Base-by-base conservation (phyloP, 2,113 vertebrate genomes). In the Alligator sinensis region DNA sequence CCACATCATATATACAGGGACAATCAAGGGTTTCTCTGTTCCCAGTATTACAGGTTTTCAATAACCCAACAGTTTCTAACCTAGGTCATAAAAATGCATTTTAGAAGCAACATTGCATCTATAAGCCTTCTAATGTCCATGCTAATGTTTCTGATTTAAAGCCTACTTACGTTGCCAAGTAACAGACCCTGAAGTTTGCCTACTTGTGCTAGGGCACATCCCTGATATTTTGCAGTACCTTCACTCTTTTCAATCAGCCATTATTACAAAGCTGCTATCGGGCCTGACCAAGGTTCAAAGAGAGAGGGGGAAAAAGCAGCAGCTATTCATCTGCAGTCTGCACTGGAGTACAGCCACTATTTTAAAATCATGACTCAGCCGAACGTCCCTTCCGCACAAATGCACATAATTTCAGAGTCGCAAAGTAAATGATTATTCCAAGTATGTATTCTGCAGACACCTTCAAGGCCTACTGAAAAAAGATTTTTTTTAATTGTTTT, bases 331-430 rank as follows among this genome's bases (percentile, higher is more conserved):
- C 4, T 59, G 81, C 17, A 38, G 54, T 21, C 82, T 79, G 47
- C 82, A 76, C 28, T 0, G 25, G 34, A 90, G 59, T 3, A 22
- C 77, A 82, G 86, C 24, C 85, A 61, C 10, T n/a, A 34, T 1
- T 22, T 3, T 6, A 34, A 55, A 77, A 89, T 70, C 27, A 55
- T 70, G 89, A 87, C 55, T 87, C 84, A 89, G 74, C 54, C 87
- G 63, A 0, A 17, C 9, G 0, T 2, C 3, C 57, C 87, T 24
- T 34, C 18, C 0, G 0, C 18, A 30, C 66, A 12, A 57, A 60
- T 9, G 9, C 57, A 11, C 9, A 21, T 25, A 2, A 47, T 9
- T 1, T 22, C 74, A 80, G 78, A 30, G 19, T 24, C 16, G 80
- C 6, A 54, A 12, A 30, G 34, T 61, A 64, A 80, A 58, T 6